phyloP scores from a whole-genome alignment of 2,888 invertebrate genomes.

The Spodoptera picta region DNA sequence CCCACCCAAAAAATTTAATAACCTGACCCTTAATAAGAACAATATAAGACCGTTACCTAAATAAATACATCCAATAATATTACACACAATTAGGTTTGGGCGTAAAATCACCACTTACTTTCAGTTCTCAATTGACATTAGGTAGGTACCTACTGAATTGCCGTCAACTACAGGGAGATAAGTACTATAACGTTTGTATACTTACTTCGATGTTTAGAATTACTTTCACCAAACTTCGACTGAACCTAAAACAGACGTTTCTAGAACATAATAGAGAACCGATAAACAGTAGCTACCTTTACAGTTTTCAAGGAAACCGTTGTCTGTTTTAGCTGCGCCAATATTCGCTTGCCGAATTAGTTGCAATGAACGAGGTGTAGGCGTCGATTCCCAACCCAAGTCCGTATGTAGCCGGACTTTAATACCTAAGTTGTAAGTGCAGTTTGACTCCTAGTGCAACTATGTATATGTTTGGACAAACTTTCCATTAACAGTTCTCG shows the following conservation, averaged over 20 bases:
- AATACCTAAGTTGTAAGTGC: slow-evolving; percentile 81
- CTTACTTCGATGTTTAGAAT: too few species aligned
- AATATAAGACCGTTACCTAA: too few species aligned
- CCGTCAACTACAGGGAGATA: too few species aligned
- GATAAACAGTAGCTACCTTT: slow-evolving; percentile 18
- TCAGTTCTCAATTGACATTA: too few species aligned
- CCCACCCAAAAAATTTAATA: slow-evolving; percentile 27
- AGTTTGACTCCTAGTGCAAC: slow-evolving; percentile 70
- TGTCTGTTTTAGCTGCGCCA: slow-evolving; percentile 87
- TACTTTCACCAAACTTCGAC: not conserved
- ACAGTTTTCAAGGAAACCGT: slow-evolving; percentile 64
- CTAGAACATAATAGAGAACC: slow-evolving; percentile 32
- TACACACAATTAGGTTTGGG: not conserved
- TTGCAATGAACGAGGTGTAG: slow-evolving; percentile 83
- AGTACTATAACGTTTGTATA: too few species aligned
- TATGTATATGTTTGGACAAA: slow-evolving; percentile 68
- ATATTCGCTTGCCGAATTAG: slow-evolving; percentile 85
- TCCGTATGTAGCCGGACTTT: slow-evolving; percentile 71
- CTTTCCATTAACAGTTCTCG: slow-evolving; percentile 75
- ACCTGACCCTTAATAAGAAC: too few species aligned
- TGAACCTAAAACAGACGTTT: slow-evolving; percentile 16
- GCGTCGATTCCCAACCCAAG: slow-evolving; percentile 64
- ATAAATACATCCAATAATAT: too few species aligned
- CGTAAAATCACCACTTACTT: slow-evolving; percentile 9
- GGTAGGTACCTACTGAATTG: too few species aligned